These are phyloP conservation scores for Triplophysa siluroides DNA, from an alignment of 2,113 vertebrate genomes.

Conservation along the genomic window DNA sequence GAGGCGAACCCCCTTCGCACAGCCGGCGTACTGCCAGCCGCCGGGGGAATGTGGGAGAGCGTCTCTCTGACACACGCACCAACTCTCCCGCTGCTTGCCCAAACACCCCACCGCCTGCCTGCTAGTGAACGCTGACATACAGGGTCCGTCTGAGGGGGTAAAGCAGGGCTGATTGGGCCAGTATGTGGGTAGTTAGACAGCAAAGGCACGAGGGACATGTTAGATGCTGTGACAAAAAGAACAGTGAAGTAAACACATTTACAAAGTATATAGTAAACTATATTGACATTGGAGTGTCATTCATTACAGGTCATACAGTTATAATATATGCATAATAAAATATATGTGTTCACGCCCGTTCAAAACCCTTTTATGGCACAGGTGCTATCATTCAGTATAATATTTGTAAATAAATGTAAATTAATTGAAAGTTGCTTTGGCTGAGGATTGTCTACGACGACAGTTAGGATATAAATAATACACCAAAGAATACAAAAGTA, in stretches of 20 bases:
- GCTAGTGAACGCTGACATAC: slow-evolving; percentile 72
- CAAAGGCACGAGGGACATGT: slow-evolving; percentile 38
- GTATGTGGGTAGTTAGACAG: slow-evolving; percentile 50
- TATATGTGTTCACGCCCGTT: too few species aligned
- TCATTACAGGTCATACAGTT: not conserved
- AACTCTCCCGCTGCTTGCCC: slow-evolving; percentile 71
- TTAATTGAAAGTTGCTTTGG: too few species aligned
- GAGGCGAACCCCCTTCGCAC: slow-evolving; percentile 87
- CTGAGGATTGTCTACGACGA: too few species aligned
- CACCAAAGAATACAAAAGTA: too few species aligned
- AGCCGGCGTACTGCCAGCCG: slow-evolving; percentile 91
- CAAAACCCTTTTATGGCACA: too few species aligned
- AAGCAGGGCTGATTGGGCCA: slow-evolving; percentile 57
- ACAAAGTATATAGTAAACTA: slow-evolving; percentile 15
- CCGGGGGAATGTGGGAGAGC: slow-evolving; percentile 82
- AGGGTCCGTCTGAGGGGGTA: slow-evolving; percentile 67
- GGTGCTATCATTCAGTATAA: not conserved
- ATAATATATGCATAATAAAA: too few species aligned
- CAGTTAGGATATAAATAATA: too few species aligned
- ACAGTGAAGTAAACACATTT: slow-evolving; percentile 32
- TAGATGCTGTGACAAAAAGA: not conserved
- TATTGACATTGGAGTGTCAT: too few species aligned
- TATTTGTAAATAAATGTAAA: too few species aligned
- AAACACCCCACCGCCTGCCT: slow-evolving; percentile 66
- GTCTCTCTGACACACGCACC: slow-evolving; percentile 88